These are phyloP conservation scores for Xestia ashworthii DNA, from an alignment of 2,888 invertebrate species.

Conservation along the genomic window DNA sequence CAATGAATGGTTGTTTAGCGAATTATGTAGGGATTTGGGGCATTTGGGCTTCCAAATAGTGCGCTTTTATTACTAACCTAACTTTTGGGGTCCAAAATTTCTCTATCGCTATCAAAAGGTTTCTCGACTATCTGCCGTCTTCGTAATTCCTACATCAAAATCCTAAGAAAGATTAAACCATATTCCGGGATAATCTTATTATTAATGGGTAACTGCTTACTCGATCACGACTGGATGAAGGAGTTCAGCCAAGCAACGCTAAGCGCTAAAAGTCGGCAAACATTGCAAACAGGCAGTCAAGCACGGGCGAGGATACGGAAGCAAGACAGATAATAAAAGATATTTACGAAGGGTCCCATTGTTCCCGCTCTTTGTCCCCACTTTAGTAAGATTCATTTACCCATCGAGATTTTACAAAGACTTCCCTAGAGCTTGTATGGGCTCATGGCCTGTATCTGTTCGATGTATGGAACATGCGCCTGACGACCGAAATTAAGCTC, in stretches of 20 bases:
- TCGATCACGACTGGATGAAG: slow-evolving; percentile 44
- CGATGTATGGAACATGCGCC: slow-evolving; percentile 30
- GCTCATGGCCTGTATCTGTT: slow-evolving; percentile 32
- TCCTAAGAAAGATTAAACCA: slow-evolving; percentile 17
- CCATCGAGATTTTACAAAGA: slow-evolving; percentile 73
- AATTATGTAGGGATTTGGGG: slow-evolving; percentile 62
- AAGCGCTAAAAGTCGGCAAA: slow-evolving; percentile 69
- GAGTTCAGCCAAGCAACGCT: slow-evolving; percentile 55
- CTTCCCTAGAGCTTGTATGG: slow-evolving; percentile 61
- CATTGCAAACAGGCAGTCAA: slow-evolving; percentile 62
- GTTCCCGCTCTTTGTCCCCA: slow-evolving; percentile 74
- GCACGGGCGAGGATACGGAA: slow-evolving; percentile 67
- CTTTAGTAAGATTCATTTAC: slow-evolving; percentile 73
- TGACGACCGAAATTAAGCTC: slow-evolving; percentile 13
- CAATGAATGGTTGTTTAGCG: slow-evolving; percentile 67
- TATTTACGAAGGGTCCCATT: slow-evolving; percentile 78
- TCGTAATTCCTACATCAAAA: slow-evolving; percentile 21
- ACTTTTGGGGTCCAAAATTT: slow-evolving; percentile 62
- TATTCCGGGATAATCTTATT: slow-evolving; percentile 57
- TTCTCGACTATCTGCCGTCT: slow-evolving; percentile 63
- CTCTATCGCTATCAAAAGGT: slow-evolving; percentile 65
- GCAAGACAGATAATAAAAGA: slow-evolving; percentile 75
- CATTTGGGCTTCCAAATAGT: slow-evolving; percentile 62
- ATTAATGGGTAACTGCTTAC: slow-evolving; percentile 47
- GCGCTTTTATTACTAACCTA: slow-evolving; percentile 69